These are phyloP conservation scores for Thalpophila matura DNA, from an alignment of 2,888 invertebrate genomes.

Conservation along the genomic window DNA sequence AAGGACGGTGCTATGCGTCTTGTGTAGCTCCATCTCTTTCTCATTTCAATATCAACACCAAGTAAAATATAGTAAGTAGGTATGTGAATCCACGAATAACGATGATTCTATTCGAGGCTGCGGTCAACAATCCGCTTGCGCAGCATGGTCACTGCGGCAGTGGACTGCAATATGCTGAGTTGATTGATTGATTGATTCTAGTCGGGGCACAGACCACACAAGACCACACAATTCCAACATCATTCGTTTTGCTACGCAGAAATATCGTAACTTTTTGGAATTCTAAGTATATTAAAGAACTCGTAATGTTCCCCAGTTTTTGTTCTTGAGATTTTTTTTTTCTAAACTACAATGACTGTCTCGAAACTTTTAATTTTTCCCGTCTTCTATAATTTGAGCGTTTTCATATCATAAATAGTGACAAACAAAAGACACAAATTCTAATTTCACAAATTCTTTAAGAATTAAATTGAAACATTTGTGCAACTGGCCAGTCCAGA, in stretches of 20 bases:
- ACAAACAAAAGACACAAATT: background rate
- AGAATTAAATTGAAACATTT: background rate
- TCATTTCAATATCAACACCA: background rate
- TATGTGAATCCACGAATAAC: slow-evolving; percentile 12
- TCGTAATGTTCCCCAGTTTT: background rate
- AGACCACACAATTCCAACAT: slow-evolving; percentile 8
- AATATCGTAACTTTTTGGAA: background rate
- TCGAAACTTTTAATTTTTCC: slow-evolving; percentile 1
- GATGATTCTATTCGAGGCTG: slow-evolving; percentile 29
- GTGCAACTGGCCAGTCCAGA: background rate
- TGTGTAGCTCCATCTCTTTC: too few species aligned
- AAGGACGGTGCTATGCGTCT: too few species aligned
- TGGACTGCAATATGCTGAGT: slow-evolving; percentile 40
- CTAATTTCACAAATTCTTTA: background rate
- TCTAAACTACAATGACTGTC: too few species aligned
- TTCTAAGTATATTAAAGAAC: background rate
- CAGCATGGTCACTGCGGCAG: slow-evolving; percentile 37
- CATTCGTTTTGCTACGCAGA: background rate
- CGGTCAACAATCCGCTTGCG: slow-evolving; percentile 30
- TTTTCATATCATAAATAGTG: background rate
- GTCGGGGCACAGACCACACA: slow-evolving; percentile 17
- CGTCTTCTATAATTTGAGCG: background rate
- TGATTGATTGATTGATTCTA: slow-evolving; percentile 51
- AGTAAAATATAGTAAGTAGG: background rate
- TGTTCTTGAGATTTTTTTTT: too few species aligned